Evolutionary conservation across 2,113 vertebrate species (phyloP).

Genomic region (Prunella himalayana): DNA sequence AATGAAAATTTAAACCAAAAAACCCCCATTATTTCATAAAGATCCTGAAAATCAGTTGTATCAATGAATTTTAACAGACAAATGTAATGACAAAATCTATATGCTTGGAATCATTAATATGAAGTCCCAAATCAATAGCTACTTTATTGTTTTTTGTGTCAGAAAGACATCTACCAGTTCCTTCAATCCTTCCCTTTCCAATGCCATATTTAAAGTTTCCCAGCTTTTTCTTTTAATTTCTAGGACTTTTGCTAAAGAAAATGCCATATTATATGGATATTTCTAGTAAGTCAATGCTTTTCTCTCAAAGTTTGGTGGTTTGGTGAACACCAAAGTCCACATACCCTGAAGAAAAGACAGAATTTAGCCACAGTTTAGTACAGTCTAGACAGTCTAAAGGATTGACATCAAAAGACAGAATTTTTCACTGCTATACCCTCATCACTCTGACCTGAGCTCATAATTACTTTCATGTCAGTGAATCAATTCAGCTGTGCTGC

Average conservation of each 20-base stretch:
- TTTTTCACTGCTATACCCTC: constrained; percentile 4
- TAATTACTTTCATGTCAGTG: constrained; percentile 38
- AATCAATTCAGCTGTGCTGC: constrained; percentile 48
- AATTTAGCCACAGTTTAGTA: not conserved
- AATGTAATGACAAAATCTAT: not conserved
- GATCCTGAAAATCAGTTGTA: not conserved
- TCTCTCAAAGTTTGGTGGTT: not conserved
- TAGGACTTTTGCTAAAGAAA: not conserved
- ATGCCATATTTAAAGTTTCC: not conserved
- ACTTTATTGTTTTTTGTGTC: not conserved
- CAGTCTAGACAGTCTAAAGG: not conserved
- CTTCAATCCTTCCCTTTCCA: not conserved
- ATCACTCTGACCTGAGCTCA: constrained; percentile 16
- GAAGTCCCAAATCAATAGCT: not conserved
- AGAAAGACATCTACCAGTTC: not conserved
- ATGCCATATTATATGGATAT: not conserved
- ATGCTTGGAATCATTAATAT: not conserved
- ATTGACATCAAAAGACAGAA: constrained; percentile 1
- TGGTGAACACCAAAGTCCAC: not conserved
- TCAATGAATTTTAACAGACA: not conserved
- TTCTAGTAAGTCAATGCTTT: not conserved
- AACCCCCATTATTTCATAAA: not conserved
- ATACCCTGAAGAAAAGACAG: not conserved
- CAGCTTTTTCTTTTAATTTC: not conserved
- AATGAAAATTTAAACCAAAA: not conserved